A percentile compares a stretch with the other conserved stretches of the same genome.
These are phyloP conservation scores for Philaethria dido DNA, from an alignment of 2,888 invertebrate species.

Conservation along the genomic window DNA sequence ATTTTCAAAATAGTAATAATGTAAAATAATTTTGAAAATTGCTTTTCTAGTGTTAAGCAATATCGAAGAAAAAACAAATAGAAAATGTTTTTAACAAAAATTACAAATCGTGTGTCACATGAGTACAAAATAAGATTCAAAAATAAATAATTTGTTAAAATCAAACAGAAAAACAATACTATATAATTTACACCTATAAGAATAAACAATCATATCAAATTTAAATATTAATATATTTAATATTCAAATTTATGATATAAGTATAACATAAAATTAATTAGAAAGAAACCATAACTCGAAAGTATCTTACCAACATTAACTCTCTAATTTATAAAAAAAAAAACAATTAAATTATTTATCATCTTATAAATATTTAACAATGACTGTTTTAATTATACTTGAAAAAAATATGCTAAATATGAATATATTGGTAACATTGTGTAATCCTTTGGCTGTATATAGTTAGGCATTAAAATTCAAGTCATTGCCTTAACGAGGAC, in stretches of 20 bases:
- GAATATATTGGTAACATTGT: constrained; percentile 2
- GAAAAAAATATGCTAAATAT: constrained; percentile 11
- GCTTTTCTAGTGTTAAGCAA: no score
- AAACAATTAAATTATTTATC: neutral
- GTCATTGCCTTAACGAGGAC: constrained; percentile 8
- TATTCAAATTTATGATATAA: constrained; percentile 7
- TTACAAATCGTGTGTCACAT: no score
- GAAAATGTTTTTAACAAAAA: no score
- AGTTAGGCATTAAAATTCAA: constrained; percentile 19
- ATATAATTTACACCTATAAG: no score
- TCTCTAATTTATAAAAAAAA: constrained; percentile 7
- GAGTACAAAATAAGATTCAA: no score
- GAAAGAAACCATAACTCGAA: constrained; percentile 5
- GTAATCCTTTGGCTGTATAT: constrained; percentile 2
- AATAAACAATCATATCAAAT: no score
- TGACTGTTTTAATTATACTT: neutral
- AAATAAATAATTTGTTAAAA: no score
- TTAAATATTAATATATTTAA: constrained; percentile 1
- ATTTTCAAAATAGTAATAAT: no score
- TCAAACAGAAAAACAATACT: no score
- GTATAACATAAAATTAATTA: neutral
- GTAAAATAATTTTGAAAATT: no score
- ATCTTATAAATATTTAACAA: constrained; percentile 14
- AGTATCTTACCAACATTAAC: neutral
- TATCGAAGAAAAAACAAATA: no score